These are phyloP conservation scores for Paradoxurus hermaphroditus DNA, from an alignment of 2,113 vertebrate genomes.

Conservation along the genomic window DNA sequence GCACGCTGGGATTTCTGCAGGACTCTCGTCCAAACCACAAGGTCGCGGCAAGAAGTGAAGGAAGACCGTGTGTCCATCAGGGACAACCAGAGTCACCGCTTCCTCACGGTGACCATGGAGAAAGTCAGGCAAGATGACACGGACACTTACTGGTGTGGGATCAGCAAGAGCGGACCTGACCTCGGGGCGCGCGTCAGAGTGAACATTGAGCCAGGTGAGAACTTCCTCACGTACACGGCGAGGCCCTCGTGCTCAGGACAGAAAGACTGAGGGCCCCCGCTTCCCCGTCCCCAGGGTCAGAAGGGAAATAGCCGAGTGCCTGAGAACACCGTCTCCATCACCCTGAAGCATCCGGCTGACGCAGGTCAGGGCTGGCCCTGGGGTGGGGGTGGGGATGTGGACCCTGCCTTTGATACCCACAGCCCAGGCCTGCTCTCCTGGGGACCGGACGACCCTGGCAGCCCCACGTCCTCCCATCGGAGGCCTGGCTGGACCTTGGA, in stretches of 20 bases:
- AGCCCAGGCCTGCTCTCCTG: neutral
- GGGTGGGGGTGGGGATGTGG: neutral
- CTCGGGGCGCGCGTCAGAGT: neutral
- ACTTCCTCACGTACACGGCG: fast-evolving
- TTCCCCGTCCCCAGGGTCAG: neutral
- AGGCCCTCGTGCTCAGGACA: neutral
- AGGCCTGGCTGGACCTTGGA: neutral
- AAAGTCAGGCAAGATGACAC: neutral
- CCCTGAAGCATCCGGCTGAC: neutral
- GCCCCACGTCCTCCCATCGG: neutral
- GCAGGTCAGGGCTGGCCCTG: neutral
- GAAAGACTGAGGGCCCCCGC: neutral
- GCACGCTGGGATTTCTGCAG: fast-evolving
- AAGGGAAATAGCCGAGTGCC: neutral
- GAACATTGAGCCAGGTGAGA: conserved; percentile 57
- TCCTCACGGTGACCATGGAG: conserved; percentile 54
- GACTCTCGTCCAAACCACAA: neutral
- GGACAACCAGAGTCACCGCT: neutral
- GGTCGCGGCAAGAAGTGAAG: fast-evolving
- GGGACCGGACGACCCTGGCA: neutral
- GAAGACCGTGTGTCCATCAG: conserved; percentile 21
- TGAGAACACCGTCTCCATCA: neutral
- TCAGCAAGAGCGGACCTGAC: fast-evolving
- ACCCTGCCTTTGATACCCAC: fast-evolving
- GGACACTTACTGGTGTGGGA: conserved; percentile 71